These are phyloP conservation scores for Sabellastarte sp. DNA, from an alignment of 2,888 invertebrate genomes.

Conservation along the genomic window DNA sequence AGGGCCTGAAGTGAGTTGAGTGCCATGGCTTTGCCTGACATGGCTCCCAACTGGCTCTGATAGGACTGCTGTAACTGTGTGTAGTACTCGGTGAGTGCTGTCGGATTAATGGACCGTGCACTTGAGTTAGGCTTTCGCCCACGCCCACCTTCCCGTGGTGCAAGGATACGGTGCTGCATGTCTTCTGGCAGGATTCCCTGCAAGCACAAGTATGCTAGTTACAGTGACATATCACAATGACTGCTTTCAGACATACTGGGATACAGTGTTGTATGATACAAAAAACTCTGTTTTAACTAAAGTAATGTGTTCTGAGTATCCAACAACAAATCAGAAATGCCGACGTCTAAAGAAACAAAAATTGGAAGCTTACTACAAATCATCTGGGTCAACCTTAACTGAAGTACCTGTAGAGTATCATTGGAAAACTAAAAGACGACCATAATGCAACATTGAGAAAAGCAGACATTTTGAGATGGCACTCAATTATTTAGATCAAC, in stretches of 20 bases:
- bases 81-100: slow-evolving; percentile 32
- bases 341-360: background rate
- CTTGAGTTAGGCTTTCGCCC: slow-evolving; percentile 22
- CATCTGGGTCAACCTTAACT: too few relatives aligned
- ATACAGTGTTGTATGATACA: too few relatives aligned
- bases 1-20: background rate
- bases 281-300: too few relatives aligned
- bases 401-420: too few relatives aligned
- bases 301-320: background rate
- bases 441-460: too few relatives aligned
- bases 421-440: too few relatives aligned
- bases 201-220: slow-evolving; percentile 25
- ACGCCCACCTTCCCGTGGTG: slow-evolving; percentile 43
- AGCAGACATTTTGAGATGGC: too few relatives aligned
- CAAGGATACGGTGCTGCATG: slow-evolving; percentile 46
- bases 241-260: too few relatives aligned
- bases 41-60: background rate
- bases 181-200: slow-evolving; percentile 51
- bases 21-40: too few relatives aligned
- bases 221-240: too few relatives aligned
- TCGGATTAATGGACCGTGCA: slow-evolving; percentile 25
- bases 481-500: too few relatives aligned
- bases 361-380: too few relatives aligned
- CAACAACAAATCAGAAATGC: background rate
- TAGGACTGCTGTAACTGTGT: slow-evolving; percentile 33